Evolutionary conservation across 2,113 vertebrate species (phyloP).

Genomic region (Oostethus manadensis): DNA sequence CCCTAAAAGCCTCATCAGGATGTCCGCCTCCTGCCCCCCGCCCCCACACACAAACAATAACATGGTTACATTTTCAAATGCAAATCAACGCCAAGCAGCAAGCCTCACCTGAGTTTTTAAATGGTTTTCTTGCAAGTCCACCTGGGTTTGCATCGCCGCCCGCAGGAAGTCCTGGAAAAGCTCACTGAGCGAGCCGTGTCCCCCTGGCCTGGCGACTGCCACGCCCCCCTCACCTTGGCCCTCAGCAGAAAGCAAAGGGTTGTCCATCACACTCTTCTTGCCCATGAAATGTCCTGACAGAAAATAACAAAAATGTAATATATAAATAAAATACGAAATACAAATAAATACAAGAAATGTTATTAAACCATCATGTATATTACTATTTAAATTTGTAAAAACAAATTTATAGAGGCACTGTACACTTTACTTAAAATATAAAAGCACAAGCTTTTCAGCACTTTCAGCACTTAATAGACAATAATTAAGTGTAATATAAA

Average conservation of each 20-base stretch:
- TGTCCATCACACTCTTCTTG: conserved; percentile 82
- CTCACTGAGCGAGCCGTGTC: conserved; percentile 61
- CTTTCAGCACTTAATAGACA: too few species aligned
- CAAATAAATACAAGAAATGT: too few species aligned
- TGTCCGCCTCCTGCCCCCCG: conserved; percentile 68
- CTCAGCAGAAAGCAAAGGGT: conserved; percentile 45
- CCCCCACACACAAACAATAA: conserved; percentile 14
- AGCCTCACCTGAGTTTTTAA: conserved; percentile 71
- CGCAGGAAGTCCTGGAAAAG: conserved; percentile 76
- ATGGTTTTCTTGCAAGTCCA: conserved; percentile 59
- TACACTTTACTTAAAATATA: too few species aligned
- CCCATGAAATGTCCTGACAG: conserved; percentile 90
- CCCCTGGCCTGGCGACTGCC: conserved; percentile 48
- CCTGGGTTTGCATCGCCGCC: conserved; percentile 69
- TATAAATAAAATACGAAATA: neutral
- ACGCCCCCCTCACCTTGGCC: conserved; percentile 30
- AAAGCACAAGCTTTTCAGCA: too few species aligned
- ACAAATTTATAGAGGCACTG: too few species aligned
- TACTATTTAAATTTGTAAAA: too few species aligned
- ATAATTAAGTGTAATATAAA: too few species aligned
- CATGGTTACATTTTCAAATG: neutral
- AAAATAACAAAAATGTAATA: neutral
- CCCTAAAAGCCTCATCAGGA: conserved; percentile 78
- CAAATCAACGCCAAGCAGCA: neutral
- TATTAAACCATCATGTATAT: too few species aligned